These are phyloP conservation scores for Zelleria hepariella DNA, from an alignment of 2,888 invertebrate genomes.

Conservation along the genomic window DNA sequence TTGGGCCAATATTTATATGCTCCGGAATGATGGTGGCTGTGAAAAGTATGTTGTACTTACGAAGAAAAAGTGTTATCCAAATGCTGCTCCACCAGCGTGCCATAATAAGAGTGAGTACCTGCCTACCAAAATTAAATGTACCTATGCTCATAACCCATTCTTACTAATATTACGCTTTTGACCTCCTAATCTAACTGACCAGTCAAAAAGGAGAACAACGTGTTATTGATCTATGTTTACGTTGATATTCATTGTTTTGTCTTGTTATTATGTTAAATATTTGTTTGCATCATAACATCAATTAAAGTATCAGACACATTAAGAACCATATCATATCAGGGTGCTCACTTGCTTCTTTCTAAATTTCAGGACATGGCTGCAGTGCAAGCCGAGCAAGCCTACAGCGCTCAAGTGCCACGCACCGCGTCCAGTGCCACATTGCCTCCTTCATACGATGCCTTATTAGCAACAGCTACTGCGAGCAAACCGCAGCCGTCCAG, in stretches of 20 bases:
- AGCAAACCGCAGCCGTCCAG: constrained; percentile 59
- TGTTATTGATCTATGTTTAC: no score
- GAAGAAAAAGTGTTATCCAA: constrained; percentile 76
- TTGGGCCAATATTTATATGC: constrained; percentile 77
- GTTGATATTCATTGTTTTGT: no score
- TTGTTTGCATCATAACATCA: neutral
- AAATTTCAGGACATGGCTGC: constrained; percentile 72
- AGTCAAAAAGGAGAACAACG: no score
- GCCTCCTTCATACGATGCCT: constrained; percentile 75
- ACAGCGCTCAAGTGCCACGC: constrained; percentile 64
- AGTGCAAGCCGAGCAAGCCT: constrained; percentile 68
- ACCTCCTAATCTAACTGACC: no score
- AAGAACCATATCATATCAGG: neutral
- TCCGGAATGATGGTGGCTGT: constrained; percentile 78
- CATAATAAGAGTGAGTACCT: constrained; percentile 68
- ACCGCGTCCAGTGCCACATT: constrained; percentile 71
- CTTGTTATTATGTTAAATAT: no score
- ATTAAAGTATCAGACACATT: neutral
- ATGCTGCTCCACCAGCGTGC: constrained; percentile 76
- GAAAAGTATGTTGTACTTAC: constrained; percentile 76
- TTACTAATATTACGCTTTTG: no score
- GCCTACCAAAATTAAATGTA: neutral
- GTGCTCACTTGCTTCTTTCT: constrained; percentile 14
- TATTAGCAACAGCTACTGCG: constrained; percentile 53
- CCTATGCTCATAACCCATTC: neutral